Evolutionary conservation across 1,140 invertebrate species (phyloP).

Genomic region (Hydropsyche tenuis): DNA sequence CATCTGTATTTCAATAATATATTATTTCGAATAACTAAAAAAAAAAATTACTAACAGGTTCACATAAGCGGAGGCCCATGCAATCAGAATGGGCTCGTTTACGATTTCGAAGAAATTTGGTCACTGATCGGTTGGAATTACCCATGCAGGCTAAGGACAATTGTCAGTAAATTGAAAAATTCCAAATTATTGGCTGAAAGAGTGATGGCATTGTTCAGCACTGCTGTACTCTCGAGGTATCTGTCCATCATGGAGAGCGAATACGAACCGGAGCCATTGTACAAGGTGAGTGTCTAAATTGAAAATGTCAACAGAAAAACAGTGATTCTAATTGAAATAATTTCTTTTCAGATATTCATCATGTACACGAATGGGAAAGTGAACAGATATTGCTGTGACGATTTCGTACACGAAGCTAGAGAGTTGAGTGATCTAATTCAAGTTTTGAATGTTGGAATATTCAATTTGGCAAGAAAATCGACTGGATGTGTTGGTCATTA

Average conservation of each 20-base stretch:
- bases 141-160: neutral
- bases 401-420: neutral
- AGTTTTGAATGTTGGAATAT: too few relatives aligned
- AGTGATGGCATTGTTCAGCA: neutral
- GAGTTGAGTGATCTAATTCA: too few relatives aligned
- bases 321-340: too few relatives aligned
- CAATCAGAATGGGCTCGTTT: neutral
- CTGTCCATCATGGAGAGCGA: neutral
- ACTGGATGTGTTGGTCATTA: too few relatives aligned
- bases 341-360: neutral
- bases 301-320: too few relatives aligned
- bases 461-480: too few relatives aligned
- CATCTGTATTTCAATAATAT: too few relatives aligned
- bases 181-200: neutral
- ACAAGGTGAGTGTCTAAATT: neutral
- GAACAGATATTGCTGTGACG: neutral
- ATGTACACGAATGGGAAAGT: neutral
- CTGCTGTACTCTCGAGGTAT: neutral
- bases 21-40: too few relatives aligned
- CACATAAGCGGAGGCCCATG: neutral
- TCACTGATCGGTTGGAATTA: neutral
- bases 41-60: too few relatives aligned
- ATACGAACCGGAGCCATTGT: neutral
- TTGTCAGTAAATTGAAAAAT: neutral
- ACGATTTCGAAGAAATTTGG: neutral